Conservation (phyloP, 2,797 vertebrate genomes). For the Channallabes apus region DNA sequence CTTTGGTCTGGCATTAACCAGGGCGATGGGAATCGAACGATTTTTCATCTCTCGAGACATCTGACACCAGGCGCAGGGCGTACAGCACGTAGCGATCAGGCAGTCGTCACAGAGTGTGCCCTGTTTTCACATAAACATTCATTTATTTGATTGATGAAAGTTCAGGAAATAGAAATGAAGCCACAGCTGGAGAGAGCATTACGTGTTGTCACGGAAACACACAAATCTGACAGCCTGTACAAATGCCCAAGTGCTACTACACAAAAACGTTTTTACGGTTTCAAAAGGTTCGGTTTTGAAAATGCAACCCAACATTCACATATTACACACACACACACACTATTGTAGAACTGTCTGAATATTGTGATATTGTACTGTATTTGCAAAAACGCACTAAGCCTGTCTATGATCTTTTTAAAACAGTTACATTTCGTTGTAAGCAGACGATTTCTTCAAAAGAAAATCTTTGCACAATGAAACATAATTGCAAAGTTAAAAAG, state of each 20-base stretch:
- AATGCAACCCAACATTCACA: too few relatives aligned
- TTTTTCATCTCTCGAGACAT: constrained; percentile 72
- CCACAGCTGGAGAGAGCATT: neutral
- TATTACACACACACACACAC: too few relatives aligned
- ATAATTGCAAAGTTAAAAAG: neutral
- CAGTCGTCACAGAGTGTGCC: constrained; percentile 70
- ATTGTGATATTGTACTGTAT: too few relatives aligned
- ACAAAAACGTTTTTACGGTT: too few relatives aligned
- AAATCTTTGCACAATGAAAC: neutral
- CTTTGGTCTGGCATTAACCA: constrained; percentile 50
- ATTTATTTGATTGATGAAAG: neutral
- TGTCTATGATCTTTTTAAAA: too few relatives aligned
- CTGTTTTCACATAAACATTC: constrained; percentile 47
- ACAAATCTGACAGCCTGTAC: neutral
- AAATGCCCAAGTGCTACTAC: too few relatives aligned
- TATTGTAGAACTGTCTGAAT: too few relatives aligned
- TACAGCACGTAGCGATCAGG: constrained; percentile 60
- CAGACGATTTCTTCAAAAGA: neutral
- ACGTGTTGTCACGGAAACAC: neutral
- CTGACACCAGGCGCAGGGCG: constrained; percentile 71
- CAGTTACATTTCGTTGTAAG: too few relatives aligned
- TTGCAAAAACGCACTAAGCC: too few relatives aligned
- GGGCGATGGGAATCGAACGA: constrained; percentile 60
- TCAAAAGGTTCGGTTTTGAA: too few relatives aligned
- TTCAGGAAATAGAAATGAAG: neutral